A percentile compares a stretch with the other conserved stretches of the same genome.
Conservation (phyloP, 1,140 invertebrate species). For the Oreohelix idahoensis region DNA sequence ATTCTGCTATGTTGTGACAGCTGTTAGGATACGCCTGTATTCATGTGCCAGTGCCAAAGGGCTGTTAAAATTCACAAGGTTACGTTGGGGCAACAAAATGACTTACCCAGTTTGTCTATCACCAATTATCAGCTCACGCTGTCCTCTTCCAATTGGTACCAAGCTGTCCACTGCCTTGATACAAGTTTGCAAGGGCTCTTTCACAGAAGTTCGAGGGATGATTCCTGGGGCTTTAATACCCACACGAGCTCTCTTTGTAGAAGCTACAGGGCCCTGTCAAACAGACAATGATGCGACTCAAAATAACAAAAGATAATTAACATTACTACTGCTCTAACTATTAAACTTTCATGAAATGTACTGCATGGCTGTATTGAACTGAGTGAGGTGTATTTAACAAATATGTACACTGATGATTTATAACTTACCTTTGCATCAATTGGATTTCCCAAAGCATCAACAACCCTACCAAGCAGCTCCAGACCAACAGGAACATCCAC, state of each 20-base stretch:
- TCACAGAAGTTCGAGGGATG: constrained; percentile 98
- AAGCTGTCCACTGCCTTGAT: constrained; percentile 99
- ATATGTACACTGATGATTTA: too few species aligned
- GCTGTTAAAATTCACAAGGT: too few species aligned
- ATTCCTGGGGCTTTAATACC: constrained; percentile 99
- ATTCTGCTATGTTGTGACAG: too few species aligned
- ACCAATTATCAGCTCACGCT: constrained; percentile 99
- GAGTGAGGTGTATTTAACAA: not conserved
- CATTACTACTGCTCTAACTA: too few species aligned
- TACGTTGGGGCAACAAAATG: too few species aligned
- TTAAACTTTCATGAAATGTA: not conserved
- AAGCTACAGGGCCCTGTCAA: constrained; percentile 71
- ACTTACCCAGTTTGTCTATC: constrained; percentile 96
- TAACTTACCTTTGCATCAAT: constrained; percentile 96
- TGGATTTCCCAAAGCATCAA: constrained; percentile 92
- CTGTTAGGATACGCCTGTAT: too few species aligned
- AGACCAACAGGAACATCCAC: constrained; percentile 99
- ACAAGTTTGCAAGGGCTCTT: constrained; percentile 99
- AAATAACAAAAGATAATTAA: not conserved
- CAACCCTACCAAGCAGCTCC: constrained; percentile 95
- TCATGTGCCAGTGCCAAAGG: too few species aligned
- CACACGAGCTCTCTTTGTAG: constrained; percentile 85
- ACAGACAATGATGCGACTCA: not conserved
- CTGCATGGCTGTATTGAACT: not conserved
- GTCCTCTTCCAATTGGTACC: constrained; percentile 99